Percentiles rank a stretch among this genome's conserved stretches.
These are phyloP conservation scores for Trichopria drosophilae DNA, from an alignment of 2,888 invertebrate genomes.

Conservation along the genomic window DNA sequence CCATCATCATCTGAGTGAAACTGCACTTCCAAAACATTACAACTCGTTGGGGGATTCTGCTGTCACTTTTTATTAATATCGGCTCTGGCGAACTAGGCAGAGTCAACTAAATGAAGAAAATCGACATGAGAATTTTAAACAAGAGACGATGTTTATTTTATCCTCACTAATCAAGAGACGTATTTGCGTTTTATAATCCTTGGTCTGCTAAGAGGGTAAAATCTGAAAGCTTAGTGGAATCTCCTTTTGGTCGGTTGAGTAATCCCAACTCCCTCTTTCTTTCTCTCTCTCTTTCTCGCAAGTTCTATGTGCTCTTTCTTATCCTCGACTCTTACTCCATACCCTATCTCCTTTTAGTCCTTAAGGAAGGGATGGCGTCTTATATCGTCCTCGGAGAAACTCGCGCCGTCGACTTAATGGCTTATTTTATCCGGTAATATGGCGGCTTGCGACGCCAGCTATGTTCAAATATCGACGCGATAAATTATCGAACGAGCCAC, in stretches of 20 bases:
- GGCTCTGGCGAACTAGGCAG: too few relatives aligned
- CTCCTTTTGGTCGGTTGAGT: slow-evolving; percentile 51
- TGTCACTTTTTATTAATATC: too few relatives aligned
- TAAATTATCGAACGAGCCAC: slow-evolving; percentile 32
- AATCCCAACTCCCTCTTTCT: slow-evolving; percentile 41
- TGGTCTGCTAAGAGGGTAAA: slow-evolving; percentile 55
- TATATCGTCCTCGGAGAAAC: slow-evolving; percentile 38
- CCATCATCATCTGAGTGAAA: too few relatives aligned
- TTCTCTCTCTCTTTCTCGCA: slow-evolving; percentile 16
- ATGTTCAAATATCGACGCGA: slow-evolving; percentile 39
- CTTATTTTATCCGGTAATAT: slow-evolving; percentile 55
- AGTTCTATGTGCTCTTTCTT: slow-evolving; percentile 30
- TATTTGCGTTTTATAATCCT: slow-evolving; percentile 59
- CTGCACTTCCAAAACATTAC: too few relatives aligned
- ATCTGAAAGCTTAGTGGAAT: slow-evolving; percentile 57
- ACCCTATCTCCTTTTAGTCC: slow-evolving; percentile 26
- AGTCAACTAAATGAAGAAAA: too few relatives aligned
- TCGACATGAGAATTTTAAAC: too few relatives aligned
- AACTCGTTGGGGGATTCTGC: too few relatives aligned
- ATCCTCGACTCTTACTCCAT: slow-evolving; percentile 29
- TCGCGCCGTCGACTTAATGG: slow-evolving; percentile 51
- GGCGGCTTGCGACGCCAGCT: slow-evolving; percentile 39
- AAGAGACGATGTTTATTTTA: slow-evolving; percentile 56
- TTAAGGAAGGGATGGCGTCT: slow-evolving; percentile 36
- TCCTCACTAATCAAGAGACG: slow-evolving; percentile 57